A percentile compares a stretch with the other conserved stretches of the same genome.
phyloP scores from a whole-genome alignment of 2,797 vertebrate genomes.

The Mus minutoides region DNA sequence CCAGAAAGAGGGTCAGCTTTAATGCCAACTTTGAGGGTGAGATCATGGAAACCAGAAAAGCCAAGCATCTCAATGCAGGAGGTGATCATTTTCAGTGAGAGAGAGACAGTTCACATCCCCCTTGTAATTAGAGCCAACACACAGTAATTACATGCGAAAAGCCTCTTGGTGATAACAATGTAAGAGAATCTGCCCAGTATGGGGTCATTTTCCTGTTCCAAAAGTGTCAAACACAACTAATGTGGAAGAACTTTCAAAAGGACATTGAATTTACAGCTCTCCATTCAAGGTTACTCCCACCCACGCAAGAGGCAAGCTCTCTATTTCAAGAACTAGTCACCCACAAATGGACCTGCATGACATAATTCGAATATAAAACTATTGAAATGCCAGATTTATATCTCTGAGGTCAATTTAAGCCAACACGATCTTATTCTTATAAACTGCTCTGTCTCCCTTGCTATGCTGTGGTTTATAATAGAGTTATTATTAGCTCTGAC shows the following conservation, averaged over 20 bases:
- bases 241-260: neutral
- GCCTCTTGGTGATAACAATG: conserved; percentile 45
- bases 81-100: conserved; percentile 8
- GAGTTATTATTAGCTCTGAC: conserved; percentile 63
- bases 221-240: conserved; percentile 41
- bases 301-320: neutral
- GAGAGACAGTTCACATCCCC: neutral
- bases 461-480: conserved; percentile 27
- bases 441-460: neutral
- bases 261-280: conserved; percentile 33
- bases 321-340: neutral
- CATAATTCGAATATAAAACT: conserved; percentile 23
- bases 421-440: neutral
- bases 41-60: conserved; percentile 16
- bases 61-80: neutral
- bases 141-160: conserved; percentile 52
- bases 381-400: conserved; percentile 20
- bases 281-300: neutral
- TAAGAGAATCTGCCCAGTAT: neutral
- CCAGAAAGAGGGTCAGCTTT: neutral
- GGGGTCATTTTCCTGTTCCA: conserved; percentile 52
- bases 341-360: conserved; percentile 32
- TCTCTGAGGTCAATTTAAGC: conserved; percentile 39
- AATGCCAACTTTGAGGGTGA: conserved; percentile 26
- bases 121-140: conserved; percentile 36